Evolutionary conservation across 1,140 invertebrate species (phyloP).

Genomic region (Hormaphis cornu): DNA sequence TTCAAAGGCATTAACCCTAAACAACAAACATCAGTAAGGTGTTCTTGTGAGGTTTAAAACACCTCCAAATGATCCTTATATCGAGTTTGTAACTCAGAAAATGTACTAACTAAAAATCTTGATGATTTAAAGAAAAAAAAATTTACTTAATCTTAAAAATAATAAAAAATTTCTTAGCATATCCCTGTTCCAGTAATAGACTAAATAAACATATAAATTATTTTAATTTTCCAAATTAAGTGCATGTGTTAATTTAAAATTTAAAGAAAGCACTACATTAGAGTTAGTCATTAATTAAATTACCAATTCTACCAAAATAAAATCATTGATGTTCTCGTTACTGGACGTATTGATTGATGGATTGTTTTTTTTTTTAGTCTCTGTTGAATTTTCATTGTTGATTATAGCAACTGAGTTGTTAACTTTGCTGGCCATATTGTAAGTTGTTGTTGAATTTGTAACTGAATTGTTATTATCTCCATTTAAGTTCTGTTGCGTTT

Average conservation of each 20-base stretch:
- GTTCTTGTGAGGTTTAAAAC: too few relatives aligned
- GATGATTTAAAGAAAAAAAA: too few relatives aligned
- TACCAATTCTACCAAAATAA: constrained; percentile 68
- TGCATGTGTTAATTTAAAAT: neutral
- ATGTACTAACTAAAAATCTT: too few relatives aligned
- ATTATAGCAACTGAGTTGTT: constrained; percentile 38
- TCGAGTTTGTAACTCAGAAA: too few relatives aligned
- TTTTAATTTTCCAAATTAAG: neutral
- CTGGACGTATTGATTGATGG: constrained; percentile 42
- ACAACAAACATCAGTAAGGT: too few relatives aligned
- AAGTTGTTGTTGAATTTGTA: neutral
- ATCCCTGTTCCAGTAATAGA: neutral
- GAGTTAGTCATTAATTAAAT: constrained; percentile 40
- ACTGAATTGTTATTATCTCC: constrained; percentile 23
- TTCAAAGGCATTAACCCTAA: too few relatives aligned
- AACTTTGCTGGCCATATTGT: neutral
- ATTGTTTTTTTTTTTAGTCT: constrained; percentile 42
- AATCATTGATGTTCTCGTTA: constrained; percentile 46
- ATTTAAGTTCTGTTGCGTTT: constrained; percentile 31
- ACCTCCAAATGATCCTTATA: too few relatives aligned
- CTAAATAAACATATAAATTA: neutral
- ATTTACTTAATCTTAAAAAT: too few relatives aligned
- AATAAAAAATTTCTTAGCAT: too few relatives aligned
- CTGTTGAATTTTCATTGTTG: constrained; percentile 46
- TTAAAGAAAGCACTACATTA: neutral